Evolutionary conservation across 2,888 invertebrate genomes (phyloP).

Genomic region (Napeogenes inachia): DNA sequence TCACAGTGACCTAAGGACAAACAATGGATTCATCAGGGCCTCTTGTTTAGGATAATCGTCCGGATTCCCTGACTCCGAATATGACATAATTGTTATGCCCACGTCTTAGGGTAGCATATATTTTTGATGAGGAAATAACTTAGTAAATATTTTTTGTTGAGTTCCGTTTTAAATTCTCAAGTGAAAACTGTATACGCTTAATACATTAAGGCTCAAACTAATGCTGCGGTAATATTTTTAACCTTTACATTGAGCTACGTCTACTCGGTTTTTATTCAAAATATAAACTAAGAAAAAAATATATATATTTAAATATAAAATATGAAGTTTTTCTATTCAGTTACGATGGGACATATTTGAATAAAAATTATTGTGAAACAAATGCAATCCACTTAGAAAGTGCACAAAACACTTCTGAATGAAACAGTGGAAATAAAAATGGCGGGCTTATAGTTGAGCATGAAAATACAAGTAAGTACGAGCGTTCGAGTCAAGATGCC

Average conservation of each 20-base stretch:
- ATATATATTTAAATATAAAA: conserved; percentile 28
- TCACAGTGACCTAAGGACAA: conserved; percentile 54
- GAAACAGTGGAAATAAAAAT: conserved; percentile 43
- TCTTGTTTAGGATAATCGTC: conserved; percentile 64
- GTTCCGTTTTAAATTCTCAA: not conserved
- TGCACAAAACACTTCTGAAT: conserved; percentile 39
- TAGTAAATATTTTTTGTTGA: not conserved
- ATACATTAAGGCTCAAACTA: conserved; percentile 8
- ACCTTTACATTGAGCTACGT: conserved; percentile 24
- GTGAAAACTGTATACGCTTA: not conserved
- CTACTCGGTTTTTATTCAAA: conserved; percentile 20
- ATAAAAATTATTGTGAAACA: conserved; percentile 38
- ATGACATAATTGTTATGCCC: conserved; percentile 51
- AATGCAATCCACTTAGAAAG: conserved; percentile 37
- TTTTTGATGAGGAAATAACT: not conserved
- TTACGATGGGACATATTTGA: conserved; percentile 36
- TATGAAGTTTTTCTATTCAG: conserved; percentile 33
- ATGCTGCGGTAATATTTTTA: conserved; percentile 21
- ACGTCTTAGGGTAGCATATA: conserved; percentile 26
- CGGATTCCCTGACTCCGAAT: conserved; percentile 44
- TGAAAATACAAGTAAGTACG: conserved; percentile 50
- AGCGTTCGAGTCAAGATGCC: conserved; percentile 57
- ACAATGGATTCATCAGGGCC: conserved; percentile 69
- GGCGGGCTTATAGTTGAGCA: conserved; percentile 44
- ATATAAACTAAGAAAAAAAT: conserved; percentile 21